These are phyloP conservation scores for Porites evermanni DNA, from an alignment of 92 coral and sea anemone species.

Conservation along the genomic window DNA sequence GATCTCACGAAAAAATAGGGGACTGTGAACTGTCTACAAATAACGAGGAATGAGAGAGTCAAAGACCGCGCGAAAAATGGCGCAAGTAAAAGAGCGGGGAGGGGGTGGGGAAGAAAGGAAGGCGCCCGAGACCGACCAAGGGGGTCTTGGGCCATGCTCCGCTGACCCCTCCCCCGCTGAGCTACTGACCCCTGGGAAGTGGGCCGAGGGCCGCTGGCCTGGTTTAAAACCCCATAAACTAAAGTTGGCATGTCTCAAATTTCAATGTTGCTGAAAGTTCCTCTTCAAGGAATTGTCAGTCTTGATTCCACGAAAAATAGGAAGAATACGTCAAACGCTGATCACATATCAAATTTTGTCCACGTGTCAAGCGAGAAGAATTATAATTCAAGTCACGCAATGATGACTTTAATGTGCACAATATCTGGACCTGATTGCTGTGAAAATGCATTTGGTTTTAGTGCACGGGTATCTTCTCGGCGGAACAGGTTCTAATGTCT, in stretches of 20 bases:
- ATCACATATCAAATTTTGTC: background rate
- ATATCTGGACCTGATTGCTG: background rate
- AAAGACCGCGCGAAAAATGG: no score
- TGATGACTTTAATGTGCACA: background rate
- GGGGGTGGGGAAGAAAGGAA: no score
- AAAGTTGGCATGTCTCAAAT: no score
- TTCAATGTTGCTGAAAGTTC: background rate
- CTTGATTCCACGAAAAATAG: background rate
- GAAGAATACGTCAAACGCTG: background rate
- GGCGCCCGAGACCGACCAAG: no score
- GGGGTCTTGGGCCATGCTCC: no score
- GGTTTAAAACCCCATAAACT: background rate
- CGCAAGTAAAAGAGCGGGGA: no score
- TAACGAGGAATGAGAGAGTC: no score
- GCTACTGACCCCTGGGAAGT: no score
- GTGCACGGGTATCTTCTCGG: constrained; percentile 87
- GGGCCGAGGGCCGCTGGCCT: no score
- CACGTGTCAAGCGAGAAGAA: background rate
- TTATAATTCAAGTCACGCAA: background rate
- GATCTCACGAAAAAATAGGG: no score
- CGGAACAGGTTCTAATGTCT: constrained; percentile 88
- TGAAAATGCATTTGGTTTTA: constrained; percentile 80
- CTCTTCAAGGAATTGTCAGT: background rate
- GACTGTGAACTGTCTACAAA: no score
- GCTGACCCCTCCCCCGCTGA: no score